Base-by-base conservation (phyloP, 1,140 invertebrate genomes). In the Sinella curviseta region DNA sequence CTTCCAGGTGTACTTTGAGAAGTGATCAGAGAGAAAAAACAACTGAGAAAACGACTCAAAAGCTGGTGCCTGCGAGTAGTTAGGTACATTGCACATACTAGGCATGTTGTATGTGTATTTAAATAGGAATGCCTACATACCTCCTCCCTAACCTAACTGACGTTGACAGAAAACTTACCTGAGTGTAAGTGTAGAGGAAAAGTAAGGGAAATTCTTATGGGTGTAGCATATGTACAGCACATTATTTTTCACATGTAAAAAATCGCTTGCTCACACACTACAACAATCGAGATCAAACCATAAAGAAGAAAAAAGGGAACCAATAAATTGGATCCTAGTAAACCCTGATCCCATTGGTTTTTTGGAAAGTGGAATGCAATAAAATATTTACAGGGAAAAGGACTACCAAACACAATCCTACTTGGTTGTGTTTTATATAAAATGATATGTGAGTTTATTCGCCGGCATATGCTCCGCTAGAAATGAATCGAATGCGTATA, bases 261-360 rank as follows among this genome's bases (percentile, higher is more conserved):
- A 48, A 48, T 48, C 8, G 39, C 20, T 20, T 8, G 8, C 20
- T 20, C 39, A 8, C 20, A 12, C 39, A 48, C 8, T 48, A 12
- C 39, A 20, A 48, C 39, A 48, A 48, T 48, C 39, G 39, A 48
- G 39, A 48, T 60, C 24, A 60, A 60, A 4, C 24, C 24, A 60
- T 60, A 60, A 12, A 60, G 24, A 60, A 26, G 24, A 60, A 60
- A 3, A n/a, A 60, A 60, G 57, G 57, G 57, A 60, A 48, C 57
- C 57, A 26, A 60, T 60, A 60, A 60, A 60, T 60, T 60, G 57
- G 57, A 17, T 60, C 24, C 57, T 26, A 60, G 57, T 60, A 60
- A 60, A 60, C 39, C 20, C 39, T 48, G 39, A 48, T 48, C 39
- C 39, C 57, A 60, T 60, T 60, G 39, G 39, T 48, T 60, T 26